phyloP scores from a whole-genome alignment of 53 echinoderm and acorn worm genomes.

The Arbacia lixula region DNA sequence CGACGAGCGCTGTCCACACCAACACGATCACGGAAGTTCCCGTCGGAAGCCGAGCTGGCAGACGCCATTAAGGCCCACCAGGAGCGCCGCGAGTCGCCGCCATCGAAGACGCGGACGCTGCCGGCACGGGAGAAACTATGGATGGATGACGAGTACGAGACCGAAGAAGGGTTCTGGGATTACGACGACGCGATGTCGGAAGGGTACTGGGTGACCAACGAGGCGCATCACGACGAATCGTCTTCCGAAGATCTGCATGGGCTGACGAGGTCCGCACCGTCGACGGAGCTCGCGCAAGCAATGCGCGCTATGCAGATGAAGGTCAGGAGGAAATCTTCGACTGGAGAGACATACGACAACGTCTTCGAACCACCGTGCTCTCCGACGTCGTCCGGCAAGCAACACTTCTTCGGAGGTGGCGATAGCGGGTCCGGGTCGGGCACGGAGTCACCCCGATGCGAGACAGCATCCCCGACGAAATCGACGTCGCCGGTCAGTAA shows the following conservation, averaged over 20 bases:
- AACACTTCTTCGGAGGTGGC: neutral
- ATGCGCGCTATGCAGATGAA: slow-evolving; percentile 80
- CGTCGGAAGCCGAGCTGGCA: slow-evolving; percentile 63
- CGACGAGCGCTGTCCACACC: slow-evolving; percentile 82
- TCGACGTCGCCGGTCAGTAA: slow-evolving; percentile 69
- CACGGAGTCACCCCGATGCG: slow-evolving; percentile 32
- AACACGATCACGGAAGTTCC: slow-evolving; percentile 72
- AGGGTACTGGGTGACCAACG: slow-evolving; percentile 38
- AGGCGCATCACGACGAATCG: slow-evolving; percentile 16
- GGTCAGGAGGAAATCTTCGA: slow-evolving; percentile 79
- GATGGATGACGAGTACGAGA: slow-evolving; percentile 60
- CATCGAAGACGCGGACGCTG: slow-evolving; percentile 77
- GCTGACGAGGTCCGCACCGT: slow-evolving; percentile 39
- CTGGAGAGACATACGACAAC: slow-evolving; percentile 66
- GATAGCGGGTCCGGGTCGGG: slow-evolving; percentile 51
- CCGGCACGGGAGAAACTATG: slow-evolving; percentile 74
- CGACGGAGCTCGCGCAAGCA: slow-evolving; percentile 44
- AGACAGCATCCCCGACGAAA: slow-evolving; percentile 38
- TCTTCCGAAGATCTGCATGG: slow-evolving; percentile 28
- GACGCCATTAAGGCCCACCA: slow-evolving; percentile 71
- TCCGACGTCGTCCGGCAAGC: slow-evolving; percentile 36
- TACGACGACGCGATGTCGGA: slow-evolving; percentile 51
- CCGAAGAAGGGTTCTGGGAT: slow-evolving; percentile 57
- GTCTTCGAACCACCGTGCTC: slow-evolving; percentile 51
- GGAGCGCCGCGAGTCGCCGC: slow-evolving; percentile 58